Evolutionary conservation across 2,113 vertebrate species (phyloP), one percentile per base, ranked within the genome.

Genomic region (Dasyurus viverrinus): DNA sequence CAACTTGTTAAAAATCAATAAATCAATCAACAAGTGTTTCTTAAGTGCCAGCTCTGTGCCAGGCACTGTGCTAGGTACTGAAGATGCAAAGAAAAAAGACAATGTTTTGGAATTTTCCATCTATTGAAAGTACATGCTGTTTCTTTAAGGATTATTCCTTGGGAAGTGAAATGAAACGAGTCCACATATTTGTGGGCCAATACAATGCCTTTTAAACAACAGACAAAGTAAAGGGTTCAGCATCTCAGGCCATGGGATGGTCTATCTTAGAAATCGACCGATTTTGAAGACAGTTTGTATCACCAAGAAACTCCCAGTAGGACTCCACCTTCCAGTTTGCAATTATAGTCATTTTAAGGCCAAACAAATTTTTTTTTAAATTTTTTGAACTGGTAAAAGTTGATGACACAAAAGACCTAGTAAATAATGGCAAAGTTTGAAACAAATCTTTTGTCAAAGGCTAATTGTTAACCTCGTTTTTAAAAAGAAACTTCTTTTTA

Each of bases 351-450:
- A 92, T 98, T 97, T 98, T 98, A 98, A 98, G 98, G 98, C 54
- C 96, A 98, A 99, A 98, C 98, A 99, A 99, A 99, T 98, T 98
- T 98, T 98, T 98, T 98, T 55, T 24, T 1, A 54, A 54, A 98
- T 98, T 98, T 98, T 98, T 98, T 98, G 98, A 99, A 97, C 98
- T 98, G 98, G 97, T 92, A 97, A 98, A 98, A 98, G 98, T 98
- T 98, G 98, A 97, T 97, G 97, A 97, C 96, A 99, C 98, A 99
- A 99, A 99, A 98, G 98, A 97, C 97, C 98, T 98, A 98, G 98
- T 98, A 98, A 98, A 93, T 98, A 97, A 98, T 97, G 98, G 98
- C 98, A 98, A 97, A 98, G 98, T 98, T 98, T 98, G 97, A 98
- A 98, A 98, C 97, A 97, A 97, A 99, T 97, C 98, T 98, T 98